Percentiles rank a stretch among this genome's conserved stretches.
Conservation (phyloP, 2,888 invertebrate species). For the Philaethria dido region DNA sequence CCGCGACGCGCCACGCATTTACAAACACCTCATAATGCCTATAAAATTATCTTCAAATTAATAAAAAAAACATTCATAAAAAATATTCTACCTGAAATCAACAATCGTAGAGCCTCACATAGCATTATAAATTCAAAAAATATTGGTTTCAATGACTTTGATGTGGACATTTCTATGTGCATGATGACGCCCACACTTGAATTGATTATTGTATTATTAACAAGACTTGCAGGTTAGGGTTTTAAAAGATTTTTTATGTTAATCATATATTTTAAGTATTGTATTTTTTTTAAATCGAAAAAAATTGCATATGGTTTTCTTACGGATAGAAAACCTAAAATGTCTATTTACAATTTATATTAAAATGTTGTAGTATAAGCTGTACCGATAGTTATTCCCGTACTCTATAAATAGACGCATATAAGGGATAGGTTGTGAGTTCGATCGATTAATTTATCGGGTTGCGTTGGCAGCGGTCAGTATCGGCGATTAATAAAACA, state of each 20-base stretch:
- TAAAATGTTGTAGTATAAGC: constrained; percentile 2
- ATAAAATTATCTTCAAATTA: constrained; percentile 62
- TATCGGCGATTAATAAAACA: constrained; percentile 59
- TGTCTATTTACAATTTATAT: not conserved
- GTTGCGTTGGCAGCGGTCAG: constrained; percentile 49
- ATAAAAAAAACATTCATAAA: constrained; percentile 50
- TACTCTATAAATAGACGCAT: constrained; percentile 38
- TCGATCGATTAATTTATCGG: constrained; percentile 35
- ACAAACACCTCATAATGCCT: constrained; percentile 49
- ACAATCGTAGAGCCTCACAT: constrained; percentile 30
- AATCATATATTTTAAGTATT: too few species aligned
- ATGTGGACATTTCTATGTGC: constrained; percentile 9
- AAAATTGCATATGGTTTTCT: not conserved
- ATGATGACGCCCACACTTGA: constrained; percentile 17
- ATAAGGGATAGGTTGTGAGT: constrained; percentile 36
- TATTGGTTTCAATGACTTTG: constrained; percentile 10
- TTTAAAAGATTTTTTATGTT: not conserved
- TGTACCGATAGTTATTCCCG: constrained; percentile 36
- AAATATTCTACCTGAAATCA: constrained; percentile 45
- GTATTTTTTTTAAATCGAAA: not conserved
- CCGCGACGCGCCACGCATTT: constrained; percentile 60
- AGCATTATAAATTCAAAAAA: constrained; percentile 25
- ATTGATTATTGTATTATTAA: constrained; percentile 1
- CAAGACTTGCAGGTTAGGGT: not conserved
- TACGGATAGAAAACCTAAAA: too few species aligned